Evolutionary conservation across 2,888 invertebrate genomes (phyloP), one percentile per base, ranked within the genome.

Genomic region (Trichogramma dendrolimi): DNA sequence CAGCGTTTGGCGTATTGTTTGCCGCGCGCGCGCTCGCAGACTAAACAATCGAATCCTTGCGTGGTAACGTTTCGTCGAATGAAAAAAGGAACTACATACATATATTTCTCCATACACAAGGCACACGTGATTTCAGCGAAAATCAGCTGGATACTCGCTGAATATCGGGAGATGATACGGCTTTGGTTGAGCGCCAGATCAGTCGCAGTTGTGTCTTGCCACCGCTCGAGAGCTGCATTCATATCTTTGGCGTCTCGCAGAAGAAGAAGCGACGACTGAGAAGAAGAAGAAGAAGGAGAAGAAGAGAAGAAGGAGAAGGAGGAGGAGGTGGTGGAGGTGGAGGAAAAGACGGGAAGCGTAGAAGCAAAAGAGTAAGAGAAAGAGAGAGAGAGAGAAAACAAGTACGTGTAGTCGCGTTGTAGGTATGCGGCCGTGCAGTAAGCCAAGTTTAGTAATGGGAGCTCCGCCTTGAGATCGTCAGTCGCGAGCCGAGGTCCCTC

Each of bases 401-500:
- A 14, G 40, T 44, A 55, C 75, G 73, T 77, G 74, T 71, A 48
- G 44, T 39, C 49, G 46, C 39, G 47, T 51, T 27, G 49, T 14
- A 14, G n/a, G 11, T n/a, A 6, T 10, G 49, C 49, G 6, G 6
- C 49, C 3, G 49, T 14, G 49, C 73, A 72, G 75, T 73, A 76
- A 75, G 74, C 72, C 66, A 64, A 62, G 65, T 71, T 68, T 67
- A 71, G 67, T 67, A 63, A 46, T n/a, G 46, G 69, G 72, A 69
- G 76, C 76, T 72, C 77, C 75, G 75, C 76, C 75, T 75, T 74
- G 74, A 58, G 53, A 54, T 47, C 54, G 46, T 44, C 50, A 11
- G 49, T 48, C 52, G 55, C 47, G 48, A 42, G 49, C 55, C n/a
- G 47, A 60, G 54, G 56, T 64, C 60, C 63, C 56, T 60, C 63